Evolutionary conservation across 2,113 vertebrate species (phyloP).

Genomic region (Hiodon tergisus): DNA sequence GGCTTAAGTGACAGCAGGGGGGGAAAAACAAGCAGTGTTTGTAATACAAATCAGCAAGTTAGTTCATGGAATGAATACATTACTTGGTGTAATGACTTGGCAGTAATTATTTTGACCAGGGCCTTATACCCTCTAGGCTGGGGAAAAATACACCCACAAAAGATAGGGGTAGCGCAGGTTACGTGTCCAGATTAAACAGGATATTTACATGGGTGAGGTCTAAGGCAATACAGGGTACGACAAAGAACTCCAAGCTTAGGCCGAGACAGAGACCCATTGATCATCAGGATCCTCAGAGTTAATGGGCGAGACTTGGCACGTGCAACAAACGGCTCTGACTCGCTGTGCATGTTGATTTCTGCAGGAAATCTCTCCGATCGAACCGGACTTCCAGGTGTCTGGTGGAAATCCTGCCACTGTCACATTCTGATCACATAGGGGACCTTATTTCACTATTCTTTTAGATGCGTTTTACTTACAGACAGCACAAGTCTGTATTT

Average conservation of each 20-base stretch:
- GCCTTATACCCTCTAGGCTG: background rate
- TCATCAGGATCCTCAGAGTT: conserved; percentile 36
- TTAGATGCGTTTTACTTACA: background rate
- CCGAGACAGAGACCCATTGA: conserved; percentile 36
- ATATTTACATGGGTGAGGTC: conserved; percentile 22
- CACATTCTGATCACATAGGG: background rate
- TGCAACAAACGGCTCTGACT: conserved; percentile 39
- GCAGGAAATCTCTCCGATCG: conserved; percentile 13
- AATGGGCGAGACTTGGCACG: conserved; percentile 40
- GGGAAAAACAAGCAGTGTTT: background rate
- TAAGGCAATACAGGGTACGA: conserved; percentile 20
- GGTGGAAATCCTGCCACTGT: background rate
- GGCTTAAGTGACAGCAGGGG: conserved; percentile 20
- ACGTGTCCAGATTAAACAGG: conserved; percentile 15
- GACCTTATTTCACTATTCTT: no score
- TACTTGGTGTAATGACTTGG: background rate
- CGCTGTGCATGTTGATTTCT: background rate
- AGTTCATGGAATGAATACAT: background rate
- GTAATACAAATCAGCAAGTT: conserved; percentile 31
- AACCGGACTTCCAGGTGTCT: conserved; percentile 7
- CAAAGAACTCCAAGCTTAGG: conserved; percentile 24
- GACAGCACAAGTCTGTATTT: background rate
- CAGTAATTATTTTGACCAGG: no score
- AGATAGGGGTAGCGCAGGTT: conserved; percentile 2
- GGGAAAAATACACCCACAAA: background rate